phyloP scores from a whole-genome alignment of 53 echinoderm and acorn worm species.

The Crossaster papposus region DNA sequence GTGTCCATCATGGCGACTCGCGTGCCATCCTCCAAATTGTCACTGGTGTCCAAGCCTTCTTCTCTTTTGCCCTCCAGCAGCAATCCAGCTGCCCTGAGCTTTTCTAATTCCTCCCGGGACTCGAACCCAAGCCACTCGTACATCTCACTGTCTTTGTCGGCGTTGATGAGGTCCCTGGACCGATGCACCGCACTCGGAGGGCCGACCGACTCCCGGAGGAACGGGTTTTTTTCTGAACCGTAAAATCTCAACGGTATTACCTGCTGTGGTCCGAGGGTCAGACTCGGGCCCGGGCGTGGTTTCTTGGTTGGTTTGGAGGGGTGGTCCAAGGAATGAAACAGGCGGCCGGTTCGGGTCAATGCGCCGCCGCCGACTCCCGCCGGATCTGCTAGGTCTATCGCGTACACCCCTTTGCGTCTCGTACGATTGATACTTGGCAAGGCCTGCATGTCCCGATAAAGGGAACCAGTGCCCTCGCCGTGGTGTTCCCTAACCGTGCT shows the following conservation, averaged over 20 bases:
- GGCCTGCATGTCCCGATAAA: not conserved
- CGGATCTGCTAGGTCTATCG: not conserved
- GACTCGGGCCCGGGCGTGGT: not conserved
- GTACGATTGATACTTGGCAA: not conserved
- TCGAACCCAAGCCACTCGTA: conserved; percentile 88
- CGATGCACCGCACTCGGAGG: conserved; percentile 55
- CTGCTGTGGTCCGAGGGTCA: not conserved
- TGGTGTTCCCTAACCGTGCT: not conserved
- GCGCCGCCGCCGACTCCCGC: not conserved
- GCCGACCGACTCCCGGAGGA: conserved; percentile 55
- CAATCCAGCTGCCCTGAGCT: conserved; percentile 31
- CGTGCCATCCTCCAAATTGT: not conserved
- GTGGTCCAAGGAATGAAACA: not conserved
- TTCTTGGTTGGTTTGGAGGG: conserved; percentile 27
- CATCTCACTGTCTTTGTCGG: conserved; percentile 77
- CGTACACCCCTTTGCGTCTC: not conserved
- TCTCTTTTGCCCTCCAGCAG: not conserved
- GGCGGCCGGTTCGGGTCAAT: not conserved
- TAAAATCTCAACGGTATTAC: conserved; percentile 57
- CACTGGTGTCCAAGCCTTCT: not conserved
- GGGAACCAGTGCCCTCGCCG: not conserved
- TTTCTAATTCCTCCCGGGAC: conserved; percentile 72
- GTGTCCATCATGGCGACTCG: not conserved
- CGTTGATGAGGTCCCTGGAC: conserved; percentile 56
- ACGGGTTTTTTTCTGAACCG: conserved; percentile 77